Evolutionary conservation across 37 sponge, comb jelly and placozoan genomes (phyloP), one percentile per base, ranked within the genome.

Genomic region (Halichondria panicea): DNA sequence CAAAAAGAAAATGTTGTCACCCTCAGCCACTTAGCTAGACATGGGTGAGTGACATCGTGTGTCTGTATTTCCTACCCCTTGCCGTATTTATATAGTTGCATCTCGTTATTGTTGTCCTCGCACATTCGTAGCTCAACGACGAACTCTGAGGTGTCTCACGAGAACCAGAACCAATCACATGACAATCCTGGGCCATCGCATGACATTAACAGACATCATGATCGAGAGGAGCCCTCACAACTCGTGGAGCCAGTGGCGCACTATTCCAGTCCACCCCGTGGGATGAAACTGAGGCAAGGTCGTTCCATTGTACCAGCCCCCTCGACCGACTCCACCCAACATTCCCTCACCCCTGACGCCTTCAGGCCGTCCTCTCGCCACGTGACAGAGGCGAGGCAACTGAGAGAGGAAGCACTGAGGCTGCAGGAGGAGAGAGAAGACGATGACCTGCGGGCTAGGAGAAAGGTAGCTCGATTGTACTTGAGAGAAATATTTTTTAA

Each of bases 241-340:
- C 43, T 69, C 24, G 68, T 79, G 56, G 80, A 79, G 44, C 70
- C 60, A 22, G 80, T 79, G 45, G 59, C 70, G 40, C 80, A 79
- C 59, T 79, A 79, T 43, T 69, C 68, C 45, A 59, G 46, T 12
- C 45, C 76, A 28, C 59, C 43, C 2, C 69, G 56, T 7, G 59
- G 70, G 0, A 69, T 43, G 56, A 33, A 35, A 13, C 41, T 69
- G 18, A 69, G 60, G 25, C n/a, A n/a, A n/a, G n/a, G n/a, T n/a
- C n/a, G n/a, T n/a, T n/a, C n/a, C 8, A 41, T 32, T 34, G 41
- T 70, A 33, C 60, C 69, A 33, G 80, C 70, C 18, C 80, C 80
- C 32, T 59, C 69, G 5, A 59, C 60, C n/a, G 42, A 69, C 43
- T 57, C 45, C 60, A 59, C 70, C 33, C 39, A 79, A 44, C 53